Conservation (phyloP, 2,797 vertebrate genomes). For the Hemibagrus guttatus region DNA sequence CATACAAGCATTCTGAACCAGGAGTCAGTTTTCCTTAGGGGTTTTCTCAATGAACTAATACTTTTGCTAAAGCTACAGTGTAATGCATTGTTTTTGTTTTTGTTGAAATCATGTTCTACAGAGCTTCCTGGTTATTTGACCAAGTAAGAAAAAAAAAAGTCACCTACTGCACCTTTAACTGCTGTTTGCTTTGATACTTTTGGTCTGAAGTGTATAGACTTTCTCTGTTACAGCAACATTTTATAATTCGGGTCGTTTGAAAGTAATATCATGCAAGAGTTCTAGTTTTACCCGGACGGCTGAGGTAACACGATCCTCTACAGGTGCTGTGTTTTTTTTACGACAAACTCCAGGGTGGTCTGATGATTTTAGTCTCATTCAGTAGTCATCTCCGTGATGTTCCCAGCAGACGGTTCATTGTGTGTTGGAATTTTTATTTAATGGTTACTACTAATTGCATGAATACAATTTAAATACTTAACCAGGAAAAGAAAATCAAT, state of each 20-base stretch:
- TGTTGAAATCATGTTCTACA: background rate
- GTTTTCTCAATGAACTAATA: background rate
- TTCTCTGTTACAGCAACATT: background rate
- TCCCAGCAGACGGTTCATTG: background rate
- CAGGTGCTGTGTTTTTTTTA: constrained; percentile 9
- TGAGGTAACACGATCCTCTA: background rate
- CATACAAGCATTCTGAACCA: background rate
- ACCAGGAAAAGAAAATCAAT: background rate
- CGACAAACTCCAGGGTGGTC: constrained; percentile 7
- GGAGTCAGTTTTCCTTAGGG: background rate
- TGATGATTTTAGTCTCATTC: constrained; percentile 2
- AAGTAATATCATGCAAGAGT: background rate
- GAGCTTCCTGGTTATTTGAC: background rate
- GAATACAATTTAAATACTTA: background rate
- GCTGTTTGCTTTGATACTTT: constrained; percentile 1
- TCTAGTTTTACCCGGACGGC: background rate
- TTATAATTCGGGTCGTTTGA: constrained; percentile 20
- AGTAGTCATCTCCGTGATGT: background rate
- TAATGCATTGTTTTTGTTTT: background rate
- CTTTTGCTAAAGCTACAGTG: background rate
- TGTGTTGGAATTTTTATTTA: background rate
- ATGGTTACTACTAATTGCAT: background rate
- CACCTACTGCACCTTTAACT: background rate
- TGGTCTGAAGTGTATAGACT: background rate
- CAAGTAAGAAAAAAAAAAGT: background rate